Conservation (phyloP, 2,888 invertebrate species). For the Ptychoptera contaminata region DNA sequence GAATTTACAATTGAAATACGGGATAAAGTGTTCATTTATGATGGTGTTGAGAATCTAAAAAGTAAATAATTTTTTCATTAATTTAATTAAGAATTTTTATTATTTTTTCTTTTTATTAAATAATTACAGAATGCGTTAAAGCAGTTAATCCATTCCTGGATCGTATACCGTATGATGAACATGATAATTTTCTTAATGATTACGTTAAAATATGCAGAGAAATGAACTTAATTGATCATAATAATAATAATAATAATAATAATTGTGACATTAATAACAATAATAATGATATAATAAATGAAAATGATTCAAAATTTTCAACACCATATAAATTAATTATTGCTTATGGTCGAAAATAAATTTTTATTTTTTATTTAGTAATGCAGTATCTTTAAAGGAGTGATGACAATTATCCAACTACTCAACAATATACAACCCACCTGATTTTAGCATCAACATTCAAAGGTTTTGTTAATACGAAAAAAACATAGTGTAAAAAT, state of each 20-base stretch:
- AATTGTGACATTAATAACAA: neutral
- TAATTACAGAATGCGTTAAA: constrained; percentile 41
- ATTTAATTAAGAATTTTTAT: neutral
- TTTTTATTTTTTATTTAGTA: neutral
- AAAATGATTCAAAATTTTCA: neutral
- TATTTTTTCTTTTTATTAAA: constrained; percentile 7
- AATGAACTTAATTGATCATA: constrained; percentile 30
- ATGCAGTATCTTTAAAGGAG: no score
- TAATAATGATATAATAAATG: neutral
- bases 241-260: constrained; percentile 24
- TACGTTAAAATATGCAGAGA: constrained; percentile 35
- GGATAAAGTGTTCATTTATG: constrained; percentile 40
- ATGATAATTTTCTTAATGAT: constrained; percentile 46
- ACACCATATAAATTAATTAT: constrained; percentile 35
- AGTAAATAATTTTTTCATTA: constrained; percentile 30
- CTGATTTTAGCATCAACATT: no score
- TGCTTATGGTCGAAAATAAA: constrained; percentile 31
- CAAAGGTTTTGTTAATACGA: no score
- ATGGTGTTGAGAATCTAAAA: constrained; percentile 38
- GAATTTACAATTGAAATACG: constrained; percentile 41
- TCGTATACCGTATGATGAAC: constrained; percentile 39
- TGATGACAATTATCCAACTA: no score
- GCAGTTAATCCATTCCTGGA: constrained; percentile 56
- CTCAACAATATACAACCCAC: no score
- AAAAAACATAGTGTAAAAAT: no score